phyloP scores from a whole-genome alignment of 2,888 invertebrate species.

The Drosophila rellima region DNA sequence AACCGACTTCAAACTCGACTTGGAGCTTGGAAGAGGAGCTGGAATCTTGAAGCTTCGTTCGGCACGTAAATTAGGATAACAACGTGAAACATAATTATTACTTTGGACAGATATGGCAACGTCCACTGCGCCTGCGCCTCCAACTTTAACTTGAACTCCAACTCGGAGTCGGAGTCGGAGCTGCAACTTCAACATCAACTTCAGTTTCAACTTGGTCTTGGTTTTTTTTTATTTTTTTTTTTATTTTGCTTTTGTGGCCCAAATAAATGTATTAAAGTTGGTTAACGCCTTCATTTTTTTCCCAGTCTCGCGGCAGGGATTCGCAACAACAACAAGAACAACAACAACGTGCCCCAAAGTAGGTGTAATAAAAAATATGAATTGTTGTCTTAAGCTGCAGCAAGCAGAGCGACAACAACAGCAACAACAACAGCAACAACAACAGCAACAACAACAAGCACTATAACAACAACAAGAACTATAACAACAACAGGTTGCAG shows the following conservation, averaged over 20 bases:
- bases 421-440: conserved; percentile 15
- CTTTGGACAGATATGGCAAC: conserved; percentile 79
- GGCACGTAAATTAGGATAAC: conserved; percentile 85
- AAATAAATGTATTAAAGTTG: conserved; percentile 84
- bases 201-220: not conserved
- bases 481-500: conserved; percentile 35
- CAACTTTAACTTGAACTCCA: not conserved
- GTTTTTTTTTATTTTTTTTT: not conserved
- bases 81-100: conserved; percentile 84
- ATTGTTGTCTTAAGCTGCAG: conserved; percentile 76
- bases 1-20: conserved; percentile 7
- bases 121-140: conserved; percentile 40
- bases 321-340: conserved; percentile 13
- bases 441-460: conserved; percentile 36
- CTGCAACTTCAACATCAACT: not conserved
- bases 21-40: conserved; percentile 4
- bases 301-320: conserved; percentile 2
- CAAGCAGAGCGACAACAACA: conserved; percentile 26
- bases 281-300: conserved; percentile 78
- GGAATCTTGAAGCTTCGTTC: conserved; percentile 44
- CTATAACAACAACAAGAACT: conserved; percentile 16
- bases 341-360: conserved; percentile 53
- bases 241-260: conserved; percentile 68
- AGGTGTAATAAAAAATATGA: conserved; percentile 79
- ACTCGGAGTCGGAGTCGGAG: not conserved